phyloP scores from a whole-genome alignment of 1,140 invertebrate species.

The Limonius californicus region DNA sequence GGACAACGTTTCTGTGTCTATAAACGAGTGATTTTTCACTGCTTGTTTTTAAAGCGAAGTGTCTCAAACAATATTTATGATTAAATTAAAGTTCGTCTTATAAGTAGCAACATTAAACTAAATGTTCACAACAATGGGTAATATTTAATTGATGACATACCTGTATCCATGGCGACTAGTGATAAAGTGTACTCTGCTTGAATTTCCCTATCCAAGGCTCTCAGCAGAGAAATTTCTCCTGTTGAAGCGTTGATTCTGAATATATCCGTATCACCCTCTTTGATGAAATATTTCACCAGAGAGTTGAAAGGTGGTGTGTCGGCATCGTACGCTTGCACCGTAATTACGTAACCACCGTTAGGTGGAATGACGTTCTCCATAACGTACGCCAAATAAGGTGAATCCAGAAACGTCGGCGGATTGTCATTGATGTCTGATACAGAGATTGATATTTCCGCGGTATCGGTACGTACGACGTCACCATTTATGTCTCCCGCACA shows the following conservation, averaged over 20 bases:
- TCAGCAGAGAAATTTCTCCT: slow-evolving; percentile 78
- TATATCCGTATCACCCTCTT: slow-evolving; percentile 84
- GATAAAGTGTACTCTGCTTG: slow-evolving; percentile 79
- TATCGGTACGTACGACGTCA: slow-evolving; percentile 59
- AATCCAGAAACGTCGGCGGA: slow-evolving; percentile 85
- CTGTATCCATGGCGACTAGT: slow-evolving; percentile 88
- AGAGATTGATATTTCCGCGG: slow-evolving; percentile 64
- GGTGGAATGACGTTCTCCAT: slow-evolving; percentile 85
- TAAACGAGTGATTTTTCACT: too few relatives aligned
- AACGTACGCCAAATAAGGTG: slow-evolving; percentile 87
- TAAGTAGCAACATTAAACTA: too few relatives aligned
- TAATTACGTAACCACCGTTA: slow-evolving; percentile 70
- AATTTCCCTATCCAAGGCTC: slow-evolving; percentile 78
- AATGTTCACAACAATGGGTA: too few relatives aligned
- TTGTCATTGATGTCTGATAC: slow-evolving; percentile 95
- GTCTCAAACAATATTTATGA: too few relatives aligned
- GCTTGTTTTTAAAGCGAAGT: too few relatives aligned
- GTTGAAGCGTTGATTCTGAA: slow-evolving; percentile 86
- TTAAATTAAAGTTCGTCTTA: too few relatives aligned
- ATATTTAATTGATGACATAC: too few relatives aligned
- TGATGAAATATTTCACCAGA: slow-evolving; percentile 86
- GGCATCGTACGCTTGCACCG: slow-evolving; percentile 81
- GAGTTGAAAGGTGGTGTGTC: slow-evolving; percentile 88
- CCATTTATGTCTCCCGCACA: slow-evolving; percentile 64
- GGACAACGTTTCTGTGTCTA: too few relatives aligned